Conservation (phyloP, 2,113 vertebrate species). For the Notechis scutatus region DNA sequence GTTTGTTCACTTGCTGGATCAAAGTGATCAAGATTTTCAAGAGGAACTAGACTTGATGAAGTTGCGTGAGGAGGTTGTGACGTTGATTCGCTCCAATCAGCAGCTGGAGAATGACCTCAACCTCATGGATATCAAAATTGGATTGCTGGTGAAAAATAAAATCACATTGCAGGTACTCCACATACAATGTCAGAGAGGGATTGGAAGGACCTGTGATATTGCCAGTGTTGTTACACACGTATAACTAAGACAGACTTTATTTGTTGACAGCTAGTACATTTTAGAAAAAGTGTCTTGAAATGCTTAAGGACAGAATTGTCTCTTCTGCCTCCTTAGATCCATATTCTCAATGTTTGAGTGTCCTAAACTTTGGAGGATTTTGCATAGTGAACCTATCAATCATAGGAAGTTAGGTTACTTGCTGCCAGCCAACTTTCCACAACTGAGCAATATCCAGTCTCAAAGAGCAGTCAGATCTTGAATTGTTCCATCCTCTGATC, state of each 20-base stretch:
- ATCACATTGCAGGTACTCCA: conserved; percentile 85
- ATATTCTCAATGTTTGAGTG: neutral
- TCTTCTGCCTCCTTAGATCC: neutral
- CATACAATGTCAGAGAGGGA: neutral
- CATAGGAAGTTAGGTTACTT: neutral
- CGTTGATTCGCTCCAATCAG: conserved; percentile 95
- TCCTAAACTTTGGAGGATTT: neutral
- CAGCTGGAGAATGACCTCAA: conserved; percentile 97
- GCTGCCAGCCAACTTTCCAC: neutral
- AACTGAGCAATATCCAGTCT: neutral
- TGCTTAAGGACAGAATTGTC: neutral
- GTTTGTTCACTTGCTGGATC: conserved; percentile 95
- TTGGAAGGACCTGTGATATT: too few species aligned
- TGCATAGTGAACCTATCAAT: neutral
- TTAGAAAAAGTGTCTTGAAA: neutral
- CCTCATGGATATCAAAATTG: conserved; percentile 98
- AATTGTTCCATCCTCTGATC: neutral
- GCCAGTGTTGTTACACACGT: neutral
- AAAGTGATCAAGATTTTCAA: conserved; percentile 98
- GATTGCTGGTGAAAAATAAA: conserved; percentile 96
- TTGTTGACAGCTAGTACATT: neutral
- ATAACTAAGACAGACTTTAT: neutral
- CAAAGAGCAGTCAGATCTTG: neutral
- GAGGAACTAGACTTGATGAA: conserved; percentile 96
- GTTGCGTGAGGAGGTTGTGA: conserved; percentile 92